phyloP scores from a whole-genome alignment of 2,888 invertebrate species.

The Acanthoscelides obtectus region DNA sequence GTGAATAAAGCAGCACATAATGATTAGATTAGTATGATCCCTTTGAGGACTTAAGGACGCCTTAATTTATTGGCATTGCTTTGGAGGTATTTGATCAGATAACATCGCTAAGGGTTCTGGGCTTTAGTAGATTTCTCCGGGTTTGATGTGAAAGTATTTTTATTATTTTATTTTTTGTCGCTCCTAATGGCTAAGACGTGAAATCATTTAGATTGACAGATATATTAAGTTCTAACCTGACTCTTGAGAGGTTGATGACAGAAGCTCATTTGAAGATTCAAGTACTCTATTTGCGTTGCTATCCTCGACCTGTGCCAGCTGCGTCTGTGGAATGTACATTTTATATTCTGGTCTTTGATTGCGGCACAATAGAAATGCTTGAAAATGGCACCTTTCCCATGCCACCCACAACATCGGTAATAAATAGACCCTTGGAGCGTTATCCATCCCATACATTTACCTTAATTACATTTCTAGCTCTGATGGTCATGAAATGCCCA shows the following conservation, averaged over 20 bases:
- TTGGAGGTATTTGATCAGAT: neutral
- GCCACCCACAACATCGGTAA: neutral
- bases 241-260: too few species aligned
- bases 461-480: neutral
- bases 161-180: neutral
- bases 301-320: neutral
- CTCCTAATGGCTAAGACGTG: neutral
- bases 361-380: neutral
- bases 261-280: too few species aligned
- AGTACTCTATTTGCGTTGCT: too few species aligned
- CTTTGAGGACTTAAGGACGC: neutral
- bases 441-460: neutral
- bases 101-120: neutral
- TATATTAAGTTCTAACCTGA: too few species aligned
- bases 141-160: neutral
- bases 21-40: conserved; percentile 4
- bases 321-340: neutral
- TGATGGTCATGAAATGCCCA: neutral
- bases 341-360: neutral
- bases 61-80: conserved; percentile 2
- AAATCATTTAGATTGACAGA: neutral
- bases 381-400: neutral
- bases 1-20: conserved; percentile 1
- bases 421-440: neutral
- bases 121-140: neutral